A percentile compares a stretch with the other conserved stretches of the same genome.
These are phyloP conservation scores for Eulemur macaco DNA, from an alignment of 2,113 vertebrate genomes.

Conservation along the genomic window DNA sequence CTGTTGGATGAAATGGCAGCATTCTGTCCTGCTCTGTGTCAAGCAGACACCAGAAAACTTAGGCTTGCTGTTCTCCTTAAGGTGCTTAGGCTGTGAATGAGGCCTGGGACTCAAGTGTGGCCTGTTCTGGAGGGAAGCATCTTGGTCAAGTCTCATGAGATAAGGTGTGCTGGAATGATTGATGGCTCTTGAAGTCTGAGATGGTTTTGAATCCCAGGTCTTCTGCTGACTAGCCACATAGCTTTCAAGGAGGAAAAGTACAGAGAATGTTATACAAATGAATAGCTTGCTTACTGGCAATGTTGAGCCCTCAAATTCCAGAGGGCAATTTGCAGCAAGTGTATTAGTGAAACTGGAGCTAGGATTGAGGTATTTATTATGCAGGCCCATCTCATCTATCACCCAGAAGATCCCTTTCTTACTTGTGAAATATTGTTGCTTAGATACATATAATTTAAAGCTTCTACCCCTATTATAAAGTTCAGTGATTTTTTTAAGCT, in stretches of 20 bases:
- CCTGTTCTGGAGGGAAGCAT: neutral
- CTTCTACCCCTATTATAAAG: neutral
- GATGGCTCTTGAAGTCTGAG: neutral
- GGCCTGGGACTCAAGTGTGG: neutral
- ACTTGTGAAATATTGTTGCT: neutral
- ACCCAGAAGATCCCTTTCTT: neutral
- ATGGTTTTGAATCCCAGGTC: neutral
- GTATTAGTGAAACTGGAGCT: neutral
- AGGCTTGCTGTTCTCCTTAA: neutral
- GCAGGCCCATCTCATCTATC: neutral
- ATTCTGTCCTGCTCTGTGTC: neutral
- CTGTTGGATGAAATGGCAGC: neutral
- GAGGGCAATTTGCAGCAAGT: neutral
- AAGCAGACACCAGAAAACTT: neutral
- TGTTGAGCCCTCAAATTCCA: neutral
- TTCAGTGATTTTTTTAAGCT: neutral
- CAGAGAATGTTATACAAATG: neutral
- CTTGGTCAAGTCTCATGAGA: neutral
- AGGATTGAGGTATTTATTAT: neutral
- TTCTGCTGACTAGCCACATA: neutral
- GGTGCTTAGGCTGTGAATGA: neutral
- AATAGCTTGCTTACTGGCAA: neutral
- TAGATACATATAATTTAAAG: neutral
- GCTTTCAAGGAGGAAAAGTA: neutral
- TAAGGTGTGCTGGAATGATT: neutral